These are phyloP conservation scores for Pseudobourletiella spinata DNA, from an alignment of 1,140 invertebrate species.

Conservation along the genomic window DNA sequence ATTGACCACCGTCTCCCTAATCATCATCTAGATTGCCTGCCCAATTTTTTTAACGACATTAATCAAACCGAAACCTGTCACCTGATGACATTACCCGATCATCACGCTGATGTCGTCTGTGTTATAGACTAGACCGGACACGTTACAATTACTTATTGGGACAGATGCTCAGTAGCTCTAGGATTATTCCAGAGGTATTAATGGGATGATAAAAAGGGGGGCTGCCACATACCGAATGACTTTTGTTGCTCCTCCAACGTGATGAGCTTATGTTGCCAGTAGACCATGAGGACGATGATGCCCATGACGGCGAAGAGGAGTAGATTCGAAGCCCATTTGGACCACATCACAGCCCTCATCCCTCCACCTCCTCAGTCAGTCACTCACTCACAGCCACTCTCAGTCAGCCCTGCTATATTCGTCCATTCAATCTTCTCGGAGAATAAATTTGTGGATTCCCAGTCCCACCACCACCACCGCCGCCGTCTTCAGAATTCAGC, in stretches of 20 bases:
- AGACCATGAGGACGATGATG: constrained; percentile 30
- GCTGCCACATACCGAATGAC: constrained; percentile 21
- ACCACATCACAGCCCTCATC: constrained; percentile 34
- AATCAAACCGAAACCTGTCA: no score
- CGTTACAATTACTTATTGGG: no score
- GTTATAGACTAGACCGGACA: no score
- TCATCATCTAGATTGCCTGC: no score
- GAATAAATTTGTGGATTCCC: no score
- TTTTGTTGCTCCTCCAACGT: constrained; percentile 30
- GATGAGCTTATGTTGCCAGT: constrained; percentile 34
- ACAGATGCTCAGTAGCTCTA: no score
- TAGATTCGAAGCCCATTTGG: constrained; percentile 34
- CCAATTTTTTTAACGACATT: no score
- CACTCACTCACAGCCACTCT: background rate
- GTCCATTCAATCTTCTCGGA: background rate
- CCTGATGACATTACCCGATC: no score
- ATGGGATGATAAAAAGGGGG: background rate
- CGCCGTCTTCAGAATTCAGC: background rate
- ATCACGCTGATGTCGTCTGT: no score
- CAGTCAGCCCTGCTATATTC: background rate
- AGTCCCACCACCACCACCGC: no score
- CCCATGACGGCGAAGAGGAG: constrained; percentile 24
- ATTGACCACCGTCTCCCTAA: no score
- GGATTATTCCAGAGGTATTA: no score
- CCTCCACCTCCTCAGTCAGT: constrained; percentile 8